A percentile compares a stretch with the other conserved stretches of the same genome.
Conservation (phyloP, 2,797 vertebrate genomes). For the Mormyrus hasselquistii region DNA sequence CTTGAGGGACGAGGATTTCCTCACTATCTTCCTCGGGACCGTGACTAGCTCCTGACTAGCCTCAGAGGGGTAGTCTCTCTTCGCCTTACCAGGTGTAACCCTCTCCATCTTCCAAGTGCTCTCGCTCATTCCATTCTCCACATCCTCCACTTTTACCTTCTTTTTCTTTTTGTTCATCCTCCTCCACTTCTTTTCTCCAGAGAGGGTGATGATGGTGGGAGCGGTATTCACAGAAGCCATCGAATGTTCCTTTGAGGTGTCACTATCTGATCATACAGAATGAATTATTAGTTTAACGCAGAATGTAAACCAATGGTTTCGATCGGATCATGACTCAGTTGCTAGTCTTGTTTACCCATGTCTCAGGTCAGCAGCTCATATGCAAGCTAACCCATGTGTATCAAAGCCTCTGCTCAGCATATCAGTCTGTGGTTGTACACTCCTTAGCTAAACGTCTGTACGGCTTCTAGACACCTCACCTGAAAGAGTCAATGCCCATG, state of each 20-base stretch:
- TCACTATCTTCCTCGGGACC: neutral
- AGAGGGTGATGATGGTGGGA: neutral
- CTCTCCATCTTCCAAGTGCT: neutral
- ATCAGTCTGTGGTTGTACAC: neutral
- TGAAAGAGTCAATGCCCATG: neutral
- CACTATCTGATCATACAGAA: slow-evolving; percentile 7
- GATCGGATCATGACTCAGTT: neutral
- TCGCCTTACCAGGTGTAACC: neutral
- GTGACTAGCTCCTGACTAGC: neutral
- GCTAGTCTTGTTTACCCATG: neutral
- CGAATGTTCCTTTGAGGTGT: neutral
- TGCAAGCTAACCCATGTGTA: neutral
- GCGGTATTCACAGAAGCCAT: neutral
- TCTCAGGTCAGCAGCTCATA: neutral
- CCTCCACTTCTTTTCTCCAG: neutral
- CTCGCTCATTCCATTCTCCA: neutral
- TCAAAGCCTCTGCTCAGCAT: neutral
- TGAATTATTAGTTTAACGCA: neutral
- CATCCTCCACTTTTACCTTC: neutral
- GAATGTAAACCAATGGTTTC: neutral
- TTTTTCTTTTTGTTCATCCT: neutral
- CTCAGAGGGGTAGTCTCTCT: neutral
- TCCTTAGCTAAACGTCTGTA: neutral
- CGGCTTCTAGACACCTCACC: neutral
- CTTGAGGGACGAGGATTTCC: neutral